These are phyloP conservation scores for Melanargia galathea DNA, from an alignment of 2,888 invertebrate genomes.

Conservation along the genomic window DNA sequence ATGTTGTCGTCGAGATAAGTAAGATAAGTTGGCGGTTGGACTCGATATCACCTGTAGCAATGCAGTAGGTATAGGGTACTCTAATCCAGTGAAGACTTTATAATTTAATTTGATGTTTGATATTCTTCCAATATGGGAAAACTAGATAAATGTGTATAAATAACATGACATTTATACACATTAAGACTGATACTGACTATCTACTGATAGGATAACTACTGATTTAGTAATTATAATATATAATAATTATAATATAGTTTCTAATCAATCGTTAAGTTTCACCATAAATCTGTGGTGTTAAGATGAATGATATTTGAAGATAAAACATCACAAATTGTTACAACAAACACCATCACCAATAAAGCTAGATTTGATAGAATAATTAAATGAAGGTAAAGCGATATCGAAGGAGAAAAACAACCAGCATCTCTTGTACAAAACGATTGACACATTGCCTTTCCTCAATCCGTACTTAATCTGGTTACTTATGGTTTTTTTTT, in stretches of 20 bases:
- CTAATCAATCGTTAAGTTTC: too few relatives aligned
- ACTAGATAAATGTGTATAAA: neutral
- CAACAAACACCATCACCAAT: too few relatives aligned
- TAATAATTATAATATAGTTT: too few relatives aligned
- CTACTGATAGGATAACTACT: too few relatives aligned
- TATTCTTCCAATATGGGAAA: neutral
- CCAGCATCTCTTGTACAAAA: neutral
- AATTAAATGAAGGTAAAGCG: neutral
- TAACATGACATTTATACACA: too few relatives aligned
- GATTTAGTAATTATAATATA: too few relatives aligned
- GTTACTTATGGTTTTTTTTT: slow-evolving; percentile 11
- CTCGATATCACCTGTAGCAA: slow-evolving; percentile 22
- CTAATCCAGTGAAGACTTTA: slow-evolving; percentile 25
- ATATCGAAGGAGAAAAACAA: neutral
- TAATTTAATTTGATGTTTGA: slow-evolving; percentile 12
- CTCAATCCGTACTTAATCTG: slow-evolving; percentile 7
- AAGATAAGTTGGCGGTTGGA: slow-evolving; percentile 5
- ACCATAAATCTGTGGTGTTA: too few relatives aligned
- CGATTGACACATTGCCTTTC: slow-evolving; percentile 53
- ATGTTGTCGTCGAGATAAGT: slow-evolving; percentile 15
- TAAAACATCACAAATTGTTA: too few relatives aligned
- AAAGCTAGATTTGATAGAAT: too few relatives aligned
- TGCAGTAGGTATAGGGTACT: slow-evolving; percentile 36
- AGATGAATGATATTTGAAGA: too few relatives aligned
- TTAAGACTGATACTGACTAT: too few relatives aligned